Percentiles rank a stretch among this genome's conserved stretches.
phyloP scores from a whole-genome alignment of 2,888 invertebrate species.

The Hanleya hanleyi region DNA sequence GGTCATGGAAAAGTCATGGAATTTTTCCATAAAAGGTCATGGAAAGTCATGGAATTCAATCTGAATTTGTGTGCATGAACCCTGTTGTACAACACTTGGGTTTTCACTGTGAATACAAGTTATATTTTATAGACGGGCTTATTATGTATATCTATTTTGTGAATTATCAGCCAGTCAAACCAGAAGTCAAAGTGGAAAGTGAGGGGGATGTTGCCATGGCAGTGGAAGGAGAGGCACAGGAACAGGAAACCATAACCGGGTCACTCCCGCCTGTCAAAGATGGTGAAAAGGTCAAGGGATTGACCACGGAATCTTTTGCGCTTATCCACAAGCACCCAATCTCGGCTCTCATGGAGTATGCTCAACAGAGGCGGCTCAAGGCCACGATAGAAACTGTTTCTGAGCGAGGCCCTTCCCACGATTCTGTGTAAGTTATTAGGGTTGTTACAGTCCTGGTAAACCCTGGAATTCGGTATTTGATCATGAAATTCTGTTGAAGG shows the following conservation, averaged over 20 bases:
- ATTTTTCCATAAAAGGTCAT: no score
- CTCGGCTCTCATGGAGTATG: conserved; percentile 30
- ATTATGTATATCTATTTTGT: not conserved
- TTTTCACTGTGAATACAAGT: no score
- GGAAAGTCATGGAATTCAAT: no score
- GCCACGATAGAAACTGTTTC: conserved; percentile 69
- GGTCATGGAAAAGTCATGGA: no score
- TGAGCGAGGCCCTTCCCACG: conserved; percentile 71
- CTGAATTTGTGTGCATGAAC: no score
- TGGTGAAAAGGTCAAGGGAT: not conserved
- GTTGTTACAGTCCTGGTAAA: no score
- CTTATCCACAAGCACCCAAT: conserved; percentile 1
- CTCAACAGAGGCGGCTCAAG: conserved; percentile 68
- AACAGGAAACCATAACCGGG: not conserved
- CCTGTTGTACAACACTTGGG: no score
- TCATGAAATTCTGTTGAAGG: no score
- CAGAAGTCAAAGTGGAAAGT: not conserved
- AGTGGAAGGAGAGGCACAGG: not conserved
- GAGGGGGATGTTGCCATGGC: not conserved
- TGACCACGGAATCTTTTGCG: not conserved
- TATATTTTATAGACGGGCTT: no score
- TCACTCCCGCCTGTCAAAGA: not conserved
- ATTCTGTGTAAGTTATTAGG: conserved; percentile 72
- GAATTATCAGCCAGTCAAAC: not conserved
- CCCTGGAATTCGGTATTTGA: no score